Evolutionary conservation across 2,888 invertebrate genomes (phyloP).

Genomic region (Acholoe squamosa): DNA sequence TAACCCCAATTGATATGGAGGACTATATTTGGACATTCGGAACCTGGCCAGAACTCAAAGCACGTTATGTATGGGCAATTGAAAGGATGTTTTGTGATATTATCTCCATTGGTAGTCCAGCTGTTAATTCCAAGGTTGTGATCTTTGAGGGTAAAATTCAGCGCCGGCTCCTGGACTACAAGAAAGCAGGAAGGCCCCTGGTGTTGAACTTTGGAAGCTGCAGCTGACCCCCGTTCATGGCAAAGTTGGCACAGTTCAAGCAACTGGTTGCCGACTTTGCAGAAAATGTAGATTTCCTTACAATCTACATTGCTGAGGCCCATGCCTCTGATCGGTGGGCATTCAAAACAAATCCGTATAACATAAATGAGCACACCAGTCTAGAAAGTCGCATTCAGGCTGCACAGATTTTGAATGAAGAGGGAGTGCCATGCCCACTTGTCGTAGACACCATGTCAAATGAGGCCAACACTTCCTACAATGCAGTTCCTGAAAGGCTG

Average conservation of each 20-base stretch:
- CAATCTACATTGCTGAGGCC: conserved; percentile 79
- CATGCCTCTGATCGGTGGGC: conserved; percentile 78
- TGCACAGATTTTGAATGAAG: conserved; percentile 70
- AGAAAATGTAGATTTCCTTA: conserved; percentile 75
- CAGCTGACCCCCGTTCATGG: conserved; percentile 79
- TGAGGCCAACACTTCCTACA: conserved; percentile 74
- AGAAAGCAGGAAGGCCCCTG: conserved; percentile 66
- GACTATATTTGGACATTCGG: too few species aligned
- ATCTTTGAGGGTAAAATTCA: neutral
- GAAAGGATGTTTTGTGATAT: neutral
- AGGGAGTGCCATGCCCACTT: conserved; percentile 71
- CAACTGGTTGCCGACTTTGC: conserved; percentile 73
- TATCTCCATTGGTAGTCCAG: neutral
- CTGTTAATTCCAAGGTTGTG: neutral
- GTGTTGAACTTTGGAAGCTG: conserved; percentile 80
- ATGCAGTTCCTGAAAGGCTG: conserved; percentile 76
- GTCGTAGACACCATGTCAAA: conserved; percentile 76
- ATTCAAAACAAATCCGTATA: conserved; percentile 72
- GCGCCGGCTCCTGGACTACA: conserved; percentile 69
- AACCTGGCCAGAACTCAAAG: too few species aligned
- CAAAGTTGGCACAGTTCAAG: conserved; percentile 74
- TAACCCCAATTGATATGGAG: neutral
- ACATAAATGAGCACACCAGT: conserved; percentile 72
- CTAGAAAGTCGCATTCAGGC: conserved; percentile 73
- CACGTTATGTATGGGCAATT: neutral